A percentile compares a stretch with the other conserved stretches of the same genome.
Evolutionary conservation across 2,888 invertebrate species (phyloP).

Genomic region (Phymatocera aterrima): DNA sequence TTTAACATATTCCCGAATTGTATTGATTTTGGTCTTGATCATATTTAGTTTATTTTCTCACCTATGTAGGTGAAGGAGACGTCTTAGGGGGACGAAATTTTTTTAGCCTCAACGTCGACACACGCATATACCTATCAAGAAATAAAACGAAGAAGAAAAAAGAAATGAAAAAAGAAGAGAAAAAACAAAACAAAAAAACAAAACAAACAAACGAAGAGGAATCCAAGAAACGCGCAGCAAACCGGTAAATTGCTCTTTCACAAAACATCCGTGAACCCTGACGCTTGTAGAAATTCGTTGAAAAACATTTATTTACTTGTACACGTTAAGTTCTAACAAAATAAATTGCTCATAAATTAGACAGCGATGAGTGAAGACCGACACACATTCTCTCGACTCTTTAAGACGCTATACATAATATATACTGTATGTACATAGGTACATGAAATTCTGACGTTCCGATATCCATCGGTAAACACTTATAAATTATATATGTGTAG

Average conservation of each 20-base stretch:
- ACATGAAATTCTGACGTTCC: too few species aligned
- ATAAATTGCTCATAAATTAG: not conserved
- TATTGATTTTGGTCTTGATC: too few species aligned
- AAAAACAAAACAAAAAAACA: too few species aligned
- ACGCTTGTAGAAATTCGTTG: not conserved
- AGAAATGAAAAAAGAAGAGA: too few species aligned
- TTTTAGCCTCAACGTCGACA: not conserved
- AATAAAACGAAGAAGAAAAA: too few species aligned
- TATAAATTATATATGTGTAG: too few species aligned
- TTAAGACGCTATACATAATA: not conserved
- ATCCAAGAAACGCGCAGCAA: not conserved
- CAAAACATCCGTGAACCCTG: not conserved
- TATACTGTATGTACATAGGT: not conserved
- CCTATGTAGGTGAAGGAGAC: too few species aligned
- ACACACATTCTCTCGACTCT: not conserved
- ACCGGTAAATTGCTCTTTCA: constrained; percentile 11
- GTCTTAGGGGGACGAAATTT: not conserved
- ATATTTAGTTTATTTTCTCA: too few species aligned
- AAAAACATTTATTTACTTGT: constrained; percentile 20
- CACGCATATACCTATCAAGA: not conserved
- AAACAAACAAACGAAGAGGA: too few species aligned
- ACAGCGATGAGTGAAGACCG: constrained; percentile 6
- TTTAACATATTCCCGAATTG: not conserved
- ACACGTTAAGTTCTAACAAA: not conserved
- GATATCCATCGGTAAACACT: too few species aligned